Evolutionary conservation across 1,140 invertebrate species (phyloP).

Genomic region (Triops longicaudatus): DNA sequence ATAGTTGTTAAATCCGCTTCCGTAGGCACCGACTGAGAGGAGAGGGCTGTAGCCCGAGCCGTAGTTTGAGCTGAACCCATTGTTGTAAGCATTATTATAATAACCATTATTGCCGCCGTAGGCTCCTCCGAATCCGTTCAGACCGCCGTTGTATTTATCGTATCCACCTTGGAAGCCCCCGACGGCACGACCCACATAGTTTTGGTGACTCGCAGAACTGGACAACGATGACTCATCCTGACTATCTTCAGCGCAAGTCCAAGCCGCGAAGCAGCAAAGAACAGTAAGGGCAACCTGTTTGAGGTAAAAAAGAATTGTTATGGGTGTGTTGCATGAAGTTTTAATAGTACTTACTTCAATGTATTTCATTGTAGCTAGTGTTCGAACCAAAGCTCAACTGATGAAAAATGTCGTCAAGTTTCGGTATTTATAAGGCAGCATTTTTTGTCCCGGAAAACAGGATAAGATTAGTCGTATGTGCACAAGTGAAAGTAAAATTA

Average conservation of each 20-base stretch:
- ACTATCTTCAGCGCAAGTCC: not conserved
- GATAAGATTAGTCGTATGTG: not conserved
- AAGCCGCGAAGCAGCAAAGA: conserved; percentile 4
- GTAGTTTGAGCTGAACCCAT: not conserved
- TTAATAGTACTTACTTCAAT: not conserved
- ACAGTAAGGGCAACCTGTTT: not conserved
- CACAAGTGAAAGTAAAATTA: not conserved
- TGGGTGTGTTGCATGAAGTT: not conserved
- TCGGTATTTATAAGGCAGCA: not conserved
- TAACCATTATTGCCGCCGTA: conserved; percentile 10
- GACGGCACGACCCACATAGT: not conserved
- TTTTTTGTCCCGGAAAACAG: not conserved
- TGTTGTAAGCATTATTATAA: conserved; percentile 16
- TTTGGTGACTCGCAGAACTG: not conserved
- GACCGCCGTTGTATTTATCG: not conserved
- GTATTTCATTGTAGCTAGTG: not conserved
- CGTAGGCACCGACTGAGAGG: conserved; percentile 7
- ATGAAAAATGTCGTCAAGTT: not conserved
- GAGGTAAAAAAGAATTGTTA: not conserved
- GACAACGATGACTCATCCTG: not conserved
- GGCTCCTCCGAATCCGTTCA: not conserved
- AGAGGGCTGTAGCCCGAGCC: not conserved
- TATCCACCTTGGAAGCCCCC: not conserved
- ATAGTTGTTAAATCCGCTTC: conserved; percentile 6
- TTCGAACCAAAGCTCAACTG: not conserved